phyloP scores from a whole-genome alignment of 2,113 vertebrate genomes.

The Mixornis gularis region DNA sequence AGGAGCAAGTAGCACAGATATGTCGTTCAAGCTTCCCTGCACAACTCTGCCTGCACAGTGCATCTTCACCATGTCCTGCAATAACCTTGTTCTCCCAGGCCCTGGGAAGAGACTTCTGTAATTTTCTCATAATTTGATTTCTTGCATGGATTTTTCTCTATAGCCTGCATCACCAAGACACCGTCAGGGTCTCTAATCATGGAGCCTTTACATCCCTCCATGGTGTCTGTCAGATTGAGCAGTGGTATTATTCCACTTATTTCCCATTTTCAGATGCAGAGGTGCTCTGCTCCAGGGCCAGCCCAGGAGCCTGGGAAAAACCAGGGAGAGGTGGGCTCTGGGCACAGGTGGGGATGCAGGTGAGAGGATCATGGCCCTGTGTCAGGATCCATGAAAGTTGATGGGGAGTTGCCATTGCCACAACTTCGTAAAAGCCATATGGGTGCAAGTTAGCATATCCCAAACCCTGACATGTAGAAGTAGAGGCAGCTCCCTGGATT shows the following conservation, averaged over 20 bases:
- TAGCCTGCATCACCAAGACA: not conserved
- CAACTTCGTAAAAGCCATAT: not conserved
- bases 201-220: not conserved
- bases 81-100: not conserved
- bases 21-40: not conserved
- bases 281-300: not conserved
- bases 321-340: not conserved
- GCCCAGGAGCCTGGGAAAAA: not conserved
- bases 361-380: not conserved
- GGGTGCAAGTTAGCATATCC: not conserved
- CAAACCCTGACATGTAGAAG: not conserved
- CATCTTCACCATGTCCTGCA: not conserved
- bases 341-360: not conserved
- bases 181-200: not conserved
- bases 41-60: not conserved
- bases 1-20: not conserved
- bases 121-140: slow-evolving; percentile 7
- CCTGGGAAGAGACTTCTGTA: not conserved
- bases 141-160: not conserved
- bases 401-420: not conserved
- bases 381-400: not conserved
- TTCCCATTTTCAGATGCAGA: not conserved
- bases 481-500: not conserved
- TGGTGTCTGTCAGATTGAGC: not conserved
- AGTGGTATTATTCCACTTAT: not conserved